Evolutionary conservation across 2,888 invertebrate species (phyloP), one percentile per base, ranked within the genome.

Genomic region (Creontiades dilutus): DNA sequence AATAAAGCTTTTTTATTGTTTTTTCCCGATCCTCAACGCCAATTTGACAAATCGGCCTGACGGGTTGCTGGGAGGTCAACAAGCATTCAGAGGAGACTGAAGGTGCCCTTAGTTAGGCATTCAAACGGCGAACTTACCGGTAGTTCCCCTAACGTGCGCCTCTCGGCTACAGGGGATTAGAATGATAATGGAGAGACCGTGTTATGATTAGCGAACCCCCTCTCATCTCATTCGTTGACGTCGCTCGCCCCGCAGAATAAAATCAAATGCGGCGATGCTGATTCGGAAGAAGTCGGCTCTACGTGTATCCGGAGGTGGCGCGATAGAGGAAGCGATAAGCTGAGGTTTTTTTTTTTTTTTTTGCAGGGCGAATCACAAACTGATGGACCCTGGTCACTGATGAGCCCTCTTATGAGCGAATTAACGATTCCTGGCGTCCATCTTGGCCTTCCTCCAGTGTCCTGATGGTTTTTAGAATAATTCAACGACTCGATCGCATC

Each of bases 311-410:
- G 88, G 88, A 12, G 27, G 19, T 75, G 28, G n/a, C 52, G 37
- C 28, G 75, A 86, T 75, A 47, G 76, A 86, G 88, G 88, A 88
- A 88, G 88, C 88, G 88, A 88, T 88, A 88, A 88, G 88, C 80
- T 13, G 23, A 37, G 12, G 23, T 68, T 12, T 68, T 68, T 68
- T 52, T 16, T 52, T 52, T 52, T 23, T 23, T 68, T 61, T 68
- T 27, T 68, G 68, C 68, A 68, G 27, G 68, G 23, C 68, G 68
- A 37, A 68, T 68, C 68, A 68, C 68, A 68, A 68, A 68, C 68
- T 57, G 57, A n/a, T 57, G 57, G 57, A 57, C 57, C n/a, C 14
- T 57, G 68, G 23, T 68, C 68, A 23, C 68, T 68, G 68, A 68
- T 68, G 68, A 68, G 68, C 19, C 68, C 68, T 68, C 68, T 23